Evolutionary conservation across 2,113 vertebrate species (phyloP), one percentile per base, ranked within the genome.

Genomic region (Ascaphus truei): DNA sequence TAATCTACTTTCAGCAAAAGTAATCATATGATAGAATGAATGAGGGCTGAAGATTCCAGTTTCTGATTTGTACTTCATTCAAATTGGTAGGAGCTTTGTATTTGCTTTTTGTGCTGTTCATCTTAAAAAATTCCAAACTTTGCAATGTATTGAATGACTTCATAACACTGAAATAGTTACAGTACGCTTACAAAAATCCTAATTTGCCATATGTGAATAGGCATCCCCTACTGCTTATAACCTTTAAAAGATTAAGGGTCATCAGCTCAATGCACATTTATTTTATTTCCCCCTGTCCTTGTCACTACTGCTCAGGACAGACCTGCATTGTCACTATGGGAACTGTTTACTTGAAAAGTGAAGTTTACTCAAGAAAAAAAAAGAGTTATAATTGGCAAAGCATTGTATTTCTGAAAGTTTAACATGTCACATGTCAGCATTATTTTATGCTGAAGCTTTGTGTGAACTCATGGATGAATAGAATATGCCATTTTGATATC

Each of bases 1-100:
- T 68, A 68, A 68, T 68, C 65, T 68, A 58, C 65, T 43, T 34
- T 16, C 53, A 47, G 41, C 15, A 58, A 34, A 68, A 58, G 55
- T 48, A 68, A 68, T 67, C 64, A 67, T 57, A 67, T 56, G 52
- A 27, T 56, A 41, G 37, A 67, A 45, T 41, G 52, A 26, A 56
- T 57, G 64, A 57, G 33, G 64, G 36, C 22, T 16, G 64, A 23
- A 45, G 45, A 66, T 56, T 67, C 12, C 52, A 45, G 13, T 43
- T 55, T 52, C 62, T 65, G 50, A 65, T 55, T 43, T 56, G 33
- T 67, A 23, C 26, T 45, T 67, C 29, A 53, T 18, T 30, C 10
- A 57, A 66, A 66, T 31, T 31, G 62, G 47, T 52, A 34, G 62
- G 51, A 7, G 50, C n/a, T 65, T 53, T 37, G 16, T 30, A 39